A percentile compares a stretch with the other conserved stretches of the same genome.
Evolutionary conservation across 1,140 invertebrate genomes (phyloP).

Genomic region (Magallana angulata): DNA sequence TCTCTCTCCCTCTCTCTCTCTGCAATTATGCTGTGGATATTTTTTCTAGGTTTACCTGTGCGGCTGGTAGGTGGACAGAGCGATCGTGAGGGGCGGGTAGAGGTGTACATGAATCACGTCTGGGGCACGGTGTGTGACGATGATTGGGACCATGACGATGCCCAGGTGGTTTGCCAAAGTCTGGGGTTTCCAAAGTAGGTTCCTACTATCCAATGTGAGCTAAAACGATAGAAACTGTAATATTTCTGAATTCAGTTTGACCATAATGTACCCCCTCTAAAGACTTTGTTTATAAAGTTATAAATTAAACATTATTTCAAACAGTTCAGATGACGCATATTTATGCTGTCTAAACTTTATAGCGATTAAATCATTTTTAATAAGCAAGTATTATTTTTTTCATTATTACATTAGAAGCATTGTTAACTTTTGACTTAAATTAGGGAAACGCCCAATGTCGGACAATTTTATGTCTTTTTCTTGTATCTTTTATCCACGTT

Average conservation of each 20-base stretch:
- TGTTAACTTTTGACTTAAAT: no score
- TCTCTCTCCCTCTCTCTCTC: no score
- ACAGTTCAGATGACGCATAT: not conserved
- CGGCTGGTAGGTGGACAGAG: not conserved
- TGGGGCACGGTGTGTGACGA: not conserved
- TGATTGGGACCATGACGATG: not conserved
- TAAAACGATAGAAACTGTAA: no score
- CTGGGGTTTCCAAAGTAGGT: not conserved
- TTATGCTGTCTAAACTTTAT: no score
- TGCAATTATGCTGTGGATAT: not conserved
- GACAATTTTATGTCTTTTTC: no score
- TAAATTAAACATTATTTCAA: not conserved
- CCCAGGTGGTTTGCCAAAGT: not conserved
- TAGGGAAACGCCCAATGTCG: no score
- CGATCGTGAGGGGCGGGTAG: not conserved
- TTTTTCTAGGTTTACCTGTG: not conserved
- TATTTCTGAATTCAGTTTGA: not conserved
- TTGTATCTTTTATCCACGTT: no score
- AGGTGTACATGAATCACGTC: not conserved
- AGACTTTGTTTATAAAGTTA: not conserved
- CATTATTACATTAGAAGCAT: no score
- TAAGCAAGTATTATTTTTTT: no score
- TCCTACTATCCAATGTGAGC: not conserved
- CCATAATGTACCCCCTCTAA: not conserved
- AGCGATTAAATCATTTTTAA: no score